Percentiles rank a stretch among this genome's conserved stretches.
These are phyloP conservation scores for Andrena cerasifolii DNA, from an alignment of 1,140 invertebrate species.

Conservation along the genomic window DNA sequence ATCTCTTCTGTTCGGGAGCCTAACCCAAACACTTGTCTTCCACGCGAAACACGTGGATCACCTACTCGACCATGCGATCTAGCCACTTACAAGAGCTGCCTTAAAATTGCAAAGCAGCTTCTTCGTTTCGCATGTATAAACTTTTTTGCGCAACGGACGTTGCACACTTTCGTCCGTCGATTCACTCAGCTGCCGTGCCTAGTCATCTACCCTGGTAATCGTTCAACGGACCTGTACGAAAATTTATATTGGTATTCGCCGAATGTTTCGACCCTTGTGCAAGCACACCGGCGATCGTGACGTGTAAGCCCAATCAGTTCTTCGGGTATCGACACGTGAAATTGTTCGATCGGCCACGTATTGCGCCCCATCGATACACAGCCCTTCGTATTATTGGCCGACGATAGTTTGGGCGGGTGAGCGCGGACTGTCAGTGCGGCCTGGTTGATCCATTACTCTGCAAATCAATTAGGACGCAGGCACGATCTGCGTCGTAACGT, in stretches of 20 bases:
- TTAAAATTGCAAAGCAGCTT: too few relatives aligned
- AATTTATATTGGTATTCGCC: constrained; percentile 41
- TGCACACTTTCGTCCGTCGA: constrained; percentile 28
- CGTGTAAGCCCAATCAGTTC: constrained; percentile 39
- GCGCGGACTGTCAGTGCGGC: not conserved
- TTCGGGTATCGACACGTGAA: constrained; percentile 36
- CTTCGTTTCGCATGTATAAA: too few relatives aligned
- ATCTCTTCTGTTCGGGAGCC: too few relatives aligned
- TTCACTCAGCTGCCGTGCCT: constrained; percentile 10
- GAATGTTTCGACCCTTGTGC: not conserved
- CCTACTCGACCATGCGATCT: too few relatives aligned
- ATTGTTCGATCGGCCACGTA: constrained; percentile 45
- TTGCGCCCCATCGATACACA: constrained; percentile 25
- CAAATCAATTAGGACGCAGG: constrained; percentile 66
- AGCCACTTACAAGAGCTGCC: too few relatives aligned
- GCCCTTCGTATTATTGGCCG: constrained; percentile 16
- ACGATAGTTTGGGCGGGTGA: constrained; percentile 4
- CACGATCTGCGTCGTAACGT: constrained; percentile 46
- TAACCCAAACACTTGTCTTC: too few relatives aligned
- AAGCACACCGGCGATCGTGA: constrained; percentile 6
- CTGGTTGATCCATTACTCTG: constrained; percentile 66
- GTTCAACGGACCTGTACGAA: constrained; percentile 10
- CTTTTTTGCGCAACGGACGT: constrained; percentile 31
- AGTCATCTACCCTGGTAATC: not conserved
- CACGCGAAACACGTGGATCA: too few relatives aligned